Evolutionary conservation across 2,888 invertebrate genomes (phyloP).

Genomic region (Isoperla grammatica): DNA sequence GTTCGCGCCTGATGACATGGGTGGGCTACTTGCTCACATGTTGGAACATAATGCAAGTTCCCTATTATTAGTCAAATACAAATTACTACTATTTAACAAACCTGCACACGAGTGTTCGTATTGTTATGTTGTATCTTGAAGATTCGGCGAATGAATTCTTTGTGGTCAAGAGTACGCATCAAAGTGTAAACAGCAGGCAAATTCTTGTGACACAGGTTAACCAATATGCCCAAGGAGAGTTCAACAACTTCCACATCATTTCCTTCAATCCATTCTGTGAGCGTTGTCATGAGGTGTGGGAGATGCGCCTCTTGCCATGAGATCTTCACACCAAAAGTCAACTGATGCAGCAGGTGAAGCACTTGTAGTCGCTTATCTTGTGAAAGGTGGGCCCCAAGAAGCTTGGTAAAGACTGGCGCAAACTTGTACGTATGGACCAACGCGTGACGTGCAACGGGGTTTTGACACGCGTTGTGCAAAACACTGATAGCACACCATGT

Average conservation of each 20-base stretch:
- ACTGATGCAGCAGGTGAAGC: conserved; percentile 61
- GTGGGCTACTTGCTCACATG: no score
- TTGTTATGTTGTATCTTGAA: conserved; percentile 50
- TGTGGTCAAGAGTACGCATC: conserved; percentile 64
- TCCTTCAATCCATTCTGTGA: conserved; percentile 60
- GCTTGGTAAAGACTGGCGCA: conserved; percentile 56
- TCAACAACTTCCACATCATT: conserved; percentile 47
- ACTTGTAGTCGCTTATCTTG: conserved; percentile 59
- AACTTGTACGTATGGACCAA: conserved; percentile 66
- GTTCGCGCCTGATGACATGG: no score
- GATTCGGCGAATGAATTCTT: conserved; percentile 58
- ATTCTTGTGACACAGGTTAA: conserved; percentile 75
- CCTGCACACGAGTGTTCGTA: conserved; percentile 47
- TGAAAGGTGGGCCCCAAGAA: conserved; percentile 55
- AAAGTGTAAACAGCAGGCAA: conserved; percentile 66
- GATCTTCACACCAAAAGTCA: conserved; percentile 73
- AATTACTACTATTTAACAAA: conserved; percentile 30
- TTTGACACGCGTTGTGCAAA: conserved; percentile 56
- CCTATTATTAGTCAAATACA: no score
- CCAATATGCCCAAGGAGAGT: conserved; percentile 61
- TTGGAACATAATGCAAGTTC: no score
- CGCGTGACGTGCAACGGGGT: conserved; percentile 55
- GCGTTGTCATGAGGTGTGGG: conserved; percentile 56
- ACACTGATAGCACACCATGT: conserved; percentile 63
- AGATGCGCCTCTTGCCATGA: conserved; percentile 76